Evolutionary conservation across 2,888 invertebrate species (phyloP).

Genomic region (Listrodromus nycthemerus): DNA sequence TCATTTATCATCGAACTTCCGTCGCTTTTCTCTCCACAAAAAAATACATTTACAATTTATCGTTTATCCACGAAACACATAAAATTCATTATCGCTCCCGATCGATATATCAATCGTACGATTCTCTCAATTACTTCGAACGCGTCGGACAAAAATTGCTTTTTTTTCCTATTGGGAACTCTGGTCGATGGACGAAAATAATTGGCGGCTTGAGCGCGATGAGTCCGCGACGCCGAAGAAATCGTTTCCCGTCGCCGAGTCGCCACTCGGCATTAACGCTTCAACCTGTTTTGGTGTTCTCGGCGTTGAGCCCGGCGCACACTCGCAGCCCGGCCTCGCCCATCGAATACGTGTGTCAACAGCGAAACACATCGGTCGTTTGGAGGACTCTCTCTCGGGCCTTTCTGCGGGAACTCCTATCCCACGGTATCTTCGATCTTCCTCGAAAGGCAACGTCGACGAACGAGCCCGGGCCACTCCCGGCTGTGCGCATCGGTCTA

Average conservation of each 20-base stretch:
- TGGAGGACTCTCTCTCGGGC: constrained; percentile 19
- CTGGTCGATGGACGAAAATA: background rate
- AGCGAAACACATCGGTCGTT: constrained; percentile 50
- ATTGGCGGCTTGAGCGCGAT: constrained; percentile 37
- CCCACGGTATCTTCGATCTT: constrained; percentile 48
- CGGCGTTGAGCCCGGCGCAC: constrained; percentile 1
- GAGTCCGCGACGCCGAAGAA: constrained; percentile 42
- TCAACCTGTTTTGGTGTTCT: constrained; percentile 63
- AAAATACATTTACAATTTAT: too few species aligned
- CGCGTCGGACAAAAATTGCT: too few species aligned
- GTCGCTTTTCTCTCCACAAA: too few species aligned
- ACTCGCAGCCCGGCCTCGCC: constrained; percentile 46
- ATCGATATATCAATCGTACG: too few species aligned
- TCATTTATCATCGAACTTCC: too few species aligned
- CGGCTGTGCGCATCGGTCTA: constrained; percentile 42
- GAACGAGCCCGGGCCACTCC: constrained; percentile 58
- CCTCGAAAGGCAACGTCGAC: constrained; percentile 50
- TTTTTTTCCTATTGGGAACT: too few species aligned
- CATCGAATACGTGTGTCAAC: constrained; percentile 39
- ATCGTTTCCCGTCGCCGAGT: constrained; percentile 61
- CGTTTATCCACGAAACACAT: too few species aligned
- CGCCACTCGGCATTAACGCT: constrained; percentile 10
- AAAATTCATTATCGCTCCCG: too few species aligned
- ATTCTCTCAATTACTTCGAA: too few species aligned
- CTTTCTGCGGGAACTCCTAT: constrained; percentile 57